Evolutionary conservation across 2,113 vertebrate species (phyloP).

Genomic region (Oriolus oriolus): DNA sequence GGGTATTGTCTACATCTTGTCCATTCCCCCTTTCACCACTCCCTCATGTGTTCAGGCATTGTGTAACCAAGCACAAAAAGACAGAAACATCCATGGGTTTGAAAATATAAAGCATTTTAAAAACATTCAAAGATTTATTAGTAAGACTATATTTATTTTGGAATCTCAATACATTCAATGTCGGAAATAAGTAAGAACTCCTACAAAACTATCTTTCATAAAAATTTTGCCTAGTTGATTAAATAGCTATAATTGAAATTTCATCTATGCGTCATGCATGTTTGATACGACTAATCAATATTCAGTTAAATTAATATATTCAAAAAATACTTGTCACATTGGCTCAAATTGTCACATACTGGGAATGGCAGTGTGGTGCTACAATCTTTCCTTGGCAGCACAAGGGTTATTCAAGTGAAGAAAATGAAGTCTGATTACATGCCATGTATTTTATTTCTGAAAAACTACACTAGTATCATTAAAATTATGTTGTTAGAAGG

Average conservation of each 20-base stretch:
- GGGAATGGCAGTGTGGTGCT: not conserved
- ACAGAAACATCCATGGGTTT: rapidly evolving
- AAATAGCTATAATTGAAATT: not conserved
- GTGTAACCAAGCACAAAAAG: not conserved
- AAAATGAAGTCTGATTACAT: not conserved
- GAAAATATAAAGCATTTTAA: not conserved
- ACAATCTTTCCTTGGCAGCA: not conserved
- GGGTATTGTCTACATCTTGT: not conserved
- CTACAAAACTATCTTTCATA: not conserved
- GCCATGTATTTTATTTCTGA: constrained; percentile 9
- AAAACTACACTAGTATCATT: not conserved
- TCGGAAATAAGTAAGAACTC: not conserved
- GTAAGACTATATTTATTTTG: not conserved
- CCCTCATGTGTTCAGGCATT: not conserved
- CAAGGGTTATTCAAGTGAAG: not conserved
- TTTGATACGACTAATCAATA: not conserved
- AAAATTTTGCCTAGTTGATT: not conserved
- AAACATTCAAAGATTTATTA: not conserved
- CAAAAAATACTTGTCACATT: not conserved
- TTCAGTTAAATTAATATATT: not conserved
- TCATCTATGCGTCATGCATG: not conserved
- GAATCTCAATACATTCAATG: not conserved
- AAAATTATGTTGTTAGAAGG: not conserved
- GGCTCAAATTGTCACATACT: not conserved
- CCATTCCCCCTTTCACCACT: not conserved